Conservation (phyloP, 2,888 invertebrate genomes). For the Microchrysa polita region DNA sequence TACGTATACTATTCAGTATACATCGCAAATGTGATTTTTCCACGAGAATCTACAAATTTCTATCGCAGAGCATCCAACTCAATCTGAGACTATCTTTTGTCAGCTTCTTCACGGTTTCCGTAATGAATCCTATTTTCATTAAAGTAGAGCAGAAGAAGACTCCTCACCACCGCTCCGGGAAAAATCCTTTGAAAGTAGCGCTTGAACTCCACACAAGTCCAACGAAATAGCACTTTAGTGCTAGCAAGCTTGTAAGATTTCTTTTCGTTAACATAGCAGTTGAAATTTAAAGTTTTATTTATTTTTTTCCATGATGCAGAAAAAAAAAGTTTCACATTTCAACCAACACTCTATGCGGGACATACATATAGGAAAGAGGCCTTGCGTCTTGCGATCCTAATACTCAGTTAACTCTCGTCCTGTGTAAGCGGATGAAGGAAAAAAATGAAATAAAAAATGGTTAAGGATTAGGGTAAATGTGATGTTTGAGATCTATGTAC, state of each 20-base stretch:
- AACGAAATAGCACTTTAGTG: neutral
- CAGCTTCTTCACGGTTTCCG: neutral
- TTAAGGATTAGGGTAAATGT: no score
- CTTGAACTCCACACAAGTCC: neutral
- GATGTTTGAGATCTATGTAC: no score
- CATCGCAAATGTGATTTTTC: no score
- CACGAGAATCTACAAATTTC: no score
- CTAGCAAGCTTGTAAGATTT: neutral
- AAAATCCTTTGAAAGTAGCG: neutral
- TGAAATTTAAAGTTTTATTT: neutral
- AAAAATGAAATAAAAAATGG: no score
- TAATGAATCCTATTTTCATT: slow-evolving; percentile 5
- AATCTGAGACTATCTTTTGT: no score
- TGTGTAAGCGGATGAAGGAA: no score
- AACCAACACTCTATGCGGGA: neutral
- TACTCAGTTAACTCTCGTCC: no score
- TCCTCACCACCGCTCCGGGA: neutral
- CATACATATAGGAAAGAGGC: neutral
- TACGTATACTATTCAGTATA: no score
- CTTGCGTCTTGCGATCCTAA: neutral
- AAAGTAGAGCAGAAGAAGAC: neutral
- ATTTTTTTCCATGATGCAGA: neutral
- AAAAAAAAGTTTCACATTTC: neutral
- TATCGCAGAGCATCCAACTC: no score
- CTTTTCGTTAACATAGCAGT: neutral